These are phyloP conservation scores for Dinocampus coccinellae DNA, from an alignment of 2,888 invertebrate species.

Conservation along the genomic window DNA sequence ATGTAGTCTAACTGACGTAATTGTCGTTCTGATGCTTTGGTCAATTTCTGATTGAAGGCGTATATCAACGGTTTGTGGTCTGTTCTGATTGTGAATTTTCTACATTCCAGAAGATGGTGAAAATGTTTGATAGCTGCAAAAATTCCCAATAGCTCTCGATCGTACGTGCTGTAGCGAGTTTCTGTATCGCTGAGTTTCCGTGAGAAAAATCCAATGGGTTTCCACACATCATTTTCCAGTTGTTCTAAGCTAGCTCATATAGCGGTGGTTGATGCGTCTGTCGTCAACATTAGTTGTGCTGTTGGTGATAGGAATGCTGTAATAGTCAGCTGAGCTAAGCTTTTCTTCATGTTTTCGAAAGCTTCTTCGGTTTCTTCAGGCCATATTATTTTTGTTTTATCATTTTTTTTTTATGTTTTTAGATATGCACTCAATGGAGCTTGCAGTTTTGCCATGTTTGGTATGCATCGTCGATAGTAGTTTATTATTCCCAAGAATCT, in stretches of 20 bases:
- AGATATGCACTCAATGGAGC: constrained; percentile 7
- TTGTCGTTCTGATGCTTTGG: not conserved
- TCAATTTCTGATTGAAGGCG: not conserved
- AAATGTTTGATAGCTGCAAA: constrained; percentile 10
- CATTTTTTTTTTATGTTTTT: not conserved
- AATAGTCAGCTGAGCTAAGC: not conserved
- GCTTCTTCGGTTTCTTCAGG: constrained; percentile 9
- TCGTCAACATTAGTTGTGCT: constrained; percentile 17
- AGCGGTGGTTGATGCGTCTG: constrained; percentile 34
- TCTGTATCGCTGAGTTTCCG: constrained; percentile 37
- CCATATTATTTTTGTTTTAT: not conserved
- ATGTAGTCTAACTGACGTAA: not conserved
- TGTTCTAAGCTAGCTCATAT: constrained; percentile 38
- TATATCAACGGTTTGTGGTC: constrained; percentile 6
- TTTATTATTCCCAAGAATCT: constrained; percentile 29
- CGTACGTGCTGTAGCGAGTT: constrained; percentile 46
- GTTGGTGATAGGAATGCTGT: constrained; percentile 4
- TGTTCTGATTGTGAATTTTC: not conserved
- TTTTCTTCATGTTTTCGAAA: constrained; percentile 27
- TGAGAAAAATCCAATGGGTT: constrained; percentile 38
- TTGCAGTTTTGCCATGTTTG: constrained; percentile 16
- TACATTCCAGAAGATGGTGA: not conserved
- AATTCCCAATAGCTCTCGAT: constrained; percentile 16
- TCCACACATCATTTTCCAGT: constrained; percentile 20
- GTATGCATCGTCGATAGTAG: constrained; percentile 28